Base-by-base conservation (phyloP, 2,113 vertebrate genomes). In the Gallinago paraguaiae region DNA sequence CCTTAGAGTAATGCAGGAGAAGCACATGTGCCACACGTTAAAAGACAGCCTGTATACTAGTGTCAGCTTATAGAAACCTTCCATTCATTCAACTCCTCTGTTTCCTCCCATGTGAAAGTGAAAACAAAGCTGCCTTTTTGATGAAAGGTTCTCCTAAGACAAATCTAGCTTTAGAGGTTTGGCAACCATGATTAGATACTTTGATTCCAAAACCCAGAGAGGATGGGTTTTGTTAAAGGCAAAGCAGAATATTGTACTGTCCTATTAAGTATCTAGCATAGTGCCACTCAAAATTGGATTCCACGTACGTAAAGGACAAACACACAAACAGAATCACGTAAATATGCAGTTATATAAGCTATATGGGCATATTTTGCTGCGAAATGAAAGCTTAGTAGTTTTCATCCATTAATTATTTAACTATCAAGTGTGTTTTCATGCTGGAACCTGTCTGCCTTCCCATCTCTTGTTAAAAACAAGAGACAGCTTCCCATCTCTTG, bases 281-380 rank as follows among this genome's bases (percentile, higher is more conserved):
- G 2, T 0, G 6, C 10, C 19, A 27, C 10, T 68, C 31, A 56
- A 43, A 91, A 72, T 3, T 20, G 19, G 33, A 78, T 64, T 78
- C 39, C 8, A 6, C 0, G 4, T 7, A 54, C 2, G 8, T 6
- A n/a, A 13, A 0, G 2, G 33, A 35, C 30, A 65, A 22, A 31
- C 23, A 71, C 0, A 59, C 5, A 56, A 51, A 60, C 5, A 35
- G 3, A 25, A 35, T 13, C 13, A 54, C 0, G 13, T 5, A 48
- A 51, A 60, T 6, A 57, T 3, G 4, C n/a, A 67, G 10, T 41
- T 46, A n/a, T 7, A 43, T 0, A 74, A 74, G 27, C 8, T 46
- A 20, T 7, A 63, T 0, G 1, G 22, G 33, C 10, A 25, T 7
- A 45, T 19, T 48, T 51, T 65, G 14, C 10, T 50, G 22, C 0